Conservation (phyloP, 1,140 invertebrate genomes). For the Halictus rubicundus region DNA sequence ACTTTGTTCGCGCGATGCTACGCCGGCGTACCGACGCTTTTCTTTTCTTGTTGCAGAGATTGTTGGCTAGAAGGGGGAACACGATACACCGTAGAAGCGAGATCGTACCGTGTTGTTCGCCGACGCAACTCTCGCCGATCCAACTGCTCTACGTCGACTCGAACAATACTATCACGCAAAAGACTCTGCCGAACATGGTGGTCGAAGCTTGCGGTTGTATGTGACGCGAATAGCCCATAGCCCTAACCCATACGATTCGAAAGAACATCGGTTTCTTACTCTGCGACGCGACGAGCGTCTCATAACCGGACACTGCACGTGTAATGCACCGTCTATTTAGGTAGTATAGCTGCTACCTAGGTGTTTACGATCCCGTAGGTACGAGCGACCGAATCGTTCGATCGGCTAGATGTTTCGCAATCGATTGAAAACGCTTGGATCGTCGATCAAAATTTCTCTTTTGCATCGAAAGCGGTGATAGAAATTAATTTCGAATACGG, state of each 20-base stretch:
- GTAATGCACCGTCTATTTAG: too few relatives aligned
- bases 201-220: conserved; percentile 91
- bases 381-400: too few relatives aligned
- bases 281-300: too few relatives aligned
- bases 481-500: not conserved
- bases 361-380: too few relatives aligned
- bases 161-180: conserved; percentile 87
- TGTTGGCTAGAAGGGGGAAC: conserved; percentile 72
- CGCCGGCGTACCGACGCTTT: too few relatives aligned
- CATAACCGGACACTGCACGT: too few relatives aligned
- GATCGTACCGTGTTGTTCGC: conserved; percentile 89
- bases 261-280: too few relatives aligned
- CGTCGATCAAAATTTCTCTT: not conserved
- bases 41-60: conserved; percentile 79
- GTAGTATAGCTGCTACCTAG: too few relatives aligned
- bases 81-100: conserved; percentile 74
- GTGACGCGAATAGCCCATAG: conserved; percentile 76
- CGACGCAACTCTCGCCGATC: conserved; percentile 88
- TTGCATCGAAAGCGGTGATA: not conserved
- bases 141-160: conserved; percentile 87
- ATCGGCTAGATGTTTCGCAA: too few relatives aligned
- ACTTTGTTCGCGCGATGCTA: too few relatives aligned
- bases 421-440: not conserved
- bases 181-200: conserved; percentile 90
- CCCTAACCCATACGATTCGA: too few relatives aligned